Evolutionary conservation across 1,140 invertebrate species (phyloP).

Genomic region (Lordiphosa collinella): DNA sequence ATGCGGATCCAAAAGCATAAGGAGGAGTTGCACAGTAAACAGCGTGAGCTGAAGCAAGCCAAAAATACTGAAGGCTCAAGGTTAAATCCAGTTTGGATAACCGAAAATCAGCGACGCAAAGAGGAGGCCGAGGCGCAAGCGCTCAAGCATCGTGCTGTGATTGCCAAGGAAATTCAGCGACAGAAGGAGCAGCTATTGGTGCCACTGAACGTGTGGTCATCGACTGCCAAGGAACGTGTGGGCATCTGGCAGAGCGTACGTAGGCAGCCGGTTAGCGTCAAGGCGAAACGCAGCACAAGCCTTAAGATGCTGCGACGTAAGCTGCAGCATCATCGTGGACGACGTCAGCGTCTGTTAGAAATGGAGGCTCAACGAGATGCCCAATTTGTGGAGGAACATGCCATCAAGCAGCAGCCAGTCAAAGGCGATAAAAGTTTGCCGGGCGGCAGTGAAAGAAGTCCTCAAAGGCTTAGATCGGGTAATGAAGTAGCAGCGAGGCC

Average conservation of each 20-base stretch:
- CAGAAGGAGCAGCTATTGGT: slow-evolving; percentile 28
- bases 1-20: slow-evolving; percentile 14
- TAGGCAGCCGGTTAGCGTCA: neutral
- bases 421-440: neutral
- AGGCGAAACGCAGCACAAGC: slow-evolving; percentile 2
- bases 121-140: slow-evolving; percentile 15
- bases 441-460: slow-evolving; percentile 10
- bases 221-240: slow-evolving; percentile 4
- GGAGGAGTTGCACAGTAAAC: neutral
- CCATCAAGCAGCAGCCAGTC: neutral
- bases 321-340: slow-evolving; percentile 17
- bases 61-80: neutral
- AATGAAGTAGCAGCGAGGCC: no score
- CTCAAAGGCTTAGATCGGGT: neutral
- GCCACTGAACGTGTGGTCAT: neutral
- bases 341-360: slow-evolving; percentile 37
- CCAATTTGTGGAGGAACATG: slow-evolving; percentile 33
- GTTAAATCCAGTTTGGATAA: neutral
- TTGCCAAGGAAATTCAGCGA: slow-evolving; percentile 19
- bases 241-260: slow-evolving; percentile 5
- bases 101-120: neutral
- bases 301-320: slow-evolving; percentile 13
- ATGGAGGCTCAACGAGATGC: slow-evolving; percentile 34
- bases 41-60: neutral
- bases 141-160: slow-evolving; percentile 24